Evolutionary conservation across 2,113 vertebrate species (phyloP).

Genomic region (Cervus canadensis): DNA sequence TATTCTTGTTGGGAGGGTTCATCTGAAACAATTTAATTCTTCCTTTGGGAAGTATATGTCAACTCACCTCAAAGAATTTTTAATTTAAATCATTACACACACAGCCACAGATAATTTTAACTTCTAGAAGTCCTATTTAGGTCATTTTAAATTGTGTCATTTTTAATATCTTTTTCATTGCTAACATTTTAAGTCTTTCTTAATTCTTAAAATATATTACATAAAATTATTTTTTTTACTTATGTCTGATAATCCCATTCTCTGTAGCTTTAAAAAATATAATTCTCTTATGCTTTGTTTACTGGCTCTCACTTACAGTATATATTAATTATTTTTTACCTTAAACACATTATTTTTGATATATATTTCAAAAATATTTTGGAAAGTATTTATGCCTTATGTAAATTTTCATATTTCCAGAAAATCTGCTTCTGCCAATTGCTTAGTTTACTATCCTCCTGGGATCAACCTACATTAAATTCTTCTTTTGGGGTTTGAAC

Average conservation of each 20-base stretch:
- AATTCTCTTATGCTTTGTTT: not conserved
- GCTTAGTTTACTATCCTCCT: not conserved
- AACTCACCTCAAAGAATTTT: not conserved
- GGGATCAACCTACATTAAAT: not conserved
- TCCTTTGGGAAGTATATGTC: not conserved
- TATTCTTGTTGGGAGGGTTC: not conserved
- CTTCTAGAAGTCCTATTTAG: not conserved
- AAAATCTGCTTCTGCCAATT: not conserved
- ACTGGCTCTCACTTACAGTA: not conserved
- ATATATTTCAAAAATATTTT: not conserved
- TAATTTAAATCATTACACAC: not conserved
- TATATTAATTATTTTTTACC: not conserved
- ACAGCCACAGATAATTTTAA: not conserved
- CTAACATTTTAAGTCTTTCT: not conserved
- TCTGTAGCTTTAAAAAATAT: not conserved
- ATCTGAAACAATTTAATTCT: not conserved
- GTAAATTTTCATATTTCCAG: not conserved
- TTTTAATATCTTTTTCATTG: not conserved
- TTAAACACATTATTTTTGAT: not conserved
- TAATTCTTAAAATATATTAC: not conserved
- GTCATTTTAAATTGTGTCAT: conserved; percentile 11
- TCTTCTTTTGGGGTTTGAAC: not conserved
- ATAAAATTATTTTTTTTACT: not conserved
- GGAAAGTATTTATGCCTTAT: not conserved
- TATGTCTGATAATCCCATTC: not conserved